These are phyloP conservation scores for Carcina quercana DNA, from an alignment of 2,888 invertebrate species.

Conservation along the genomic window DNA sequence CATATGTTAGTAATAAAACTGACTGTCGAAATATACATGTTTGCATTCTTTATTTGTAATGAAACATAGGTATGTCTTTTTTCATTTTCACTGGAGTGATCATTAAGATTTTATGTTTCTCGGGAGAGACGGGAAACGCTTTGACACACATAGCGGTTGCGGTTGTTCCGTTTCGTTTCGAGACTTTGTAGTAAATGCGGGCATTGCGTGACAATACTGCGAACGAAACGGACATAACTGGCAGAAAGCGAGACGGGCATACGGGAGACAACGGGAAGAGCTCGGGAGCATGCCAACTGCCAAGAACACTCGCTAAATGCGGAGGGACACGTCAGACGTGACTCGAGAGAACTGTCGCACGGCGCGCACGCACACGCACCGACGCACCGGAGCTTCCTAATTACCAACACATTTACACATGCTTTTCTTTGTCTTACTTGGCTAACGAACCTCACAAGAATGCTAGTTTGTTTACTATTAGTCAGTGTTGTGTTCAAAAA, in stretches of 20 bases:
- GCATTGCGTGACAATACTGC: conserved; percentile 1
- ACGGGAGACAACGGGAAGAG: conserved; percentile 45
- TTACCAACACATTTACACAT: conserved; percentile 30
- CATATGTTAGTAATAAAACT: too few species aligned
- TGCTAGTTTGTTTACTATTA: neutral
- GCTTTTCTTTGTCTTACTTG: conserved; percentile 13
- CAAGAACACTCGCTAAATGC: conserved; percentile 58
- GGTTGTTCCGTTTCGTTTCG: too few species aligned
- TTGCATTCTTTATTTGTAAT: too few species aligned
- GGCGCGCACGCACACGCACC: conserved; percentile 13
- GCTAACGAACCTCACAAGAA: neutral
- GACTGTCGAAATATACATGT: too few species aligned
- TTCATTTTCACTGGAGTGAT: too few species aligned
- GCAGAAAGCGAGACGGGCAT: neutral
- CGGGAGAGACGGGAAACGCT: too few species aligned
- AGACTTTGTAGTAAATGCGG: too few species aligned
- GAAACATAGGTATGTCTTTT: too few species aligned
- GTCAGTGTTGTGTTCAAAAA: too few species aligned
- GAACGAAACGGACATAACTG: neutral
- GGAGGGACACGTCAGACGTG: conserved; percentile 49
- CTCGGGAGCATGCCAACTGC: conserved; percentile 40
- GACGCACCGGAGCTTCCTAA: conserved; percentile 25
- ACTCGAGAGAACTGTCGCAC: conserved; percentile 18
- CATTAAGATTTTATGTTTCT: too few species aligned
- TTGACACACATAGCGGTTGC: too few species aligned